Evolutionary conservation across 1,140 invertebrate genomes (phyloP).

Genomic region (Rhopalosiphum maidis): DNA sequence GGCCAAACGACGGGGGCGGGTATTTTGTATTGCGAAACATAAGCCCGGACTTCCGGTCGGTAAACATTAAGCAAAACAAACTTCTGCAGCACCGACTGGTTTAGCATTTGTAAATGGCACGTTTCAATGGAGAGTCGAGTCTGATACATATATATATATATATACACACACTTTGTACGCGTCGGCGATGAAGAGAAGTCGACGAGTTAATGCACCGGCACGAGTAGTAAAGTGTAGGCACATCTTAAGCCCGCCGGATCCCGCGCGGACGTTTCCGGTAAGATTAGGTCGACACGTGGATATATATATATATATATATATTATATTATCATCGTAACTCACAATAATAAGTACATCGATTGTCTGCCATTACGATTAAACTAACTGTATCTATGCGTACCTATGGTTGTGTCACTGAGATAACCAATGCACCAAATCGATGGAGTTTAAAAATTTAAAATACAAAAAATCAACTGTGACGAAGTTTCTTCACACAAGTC

Average conservation of each 20-base stretch:
- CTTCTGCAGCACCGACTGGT: slow-evolving; percentile 31
- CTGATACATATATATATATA: slow-evolving; percentile 5
- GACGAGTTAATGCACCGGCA: not conserved
- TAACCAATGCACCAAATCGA: not conserved
- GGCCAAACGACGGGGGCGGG: not conserved
- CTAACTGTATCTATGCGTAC: not conserved
- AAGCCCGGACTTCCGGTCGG: slow-evolving; percentile 50
- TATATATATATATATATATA: not conserved
- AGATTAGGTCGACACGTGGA: not conserved
- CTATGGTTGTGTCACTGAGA: not conserved
- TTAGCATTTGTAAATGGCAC: slow-evolving; percentile 48
- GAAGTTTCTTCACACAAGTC: not conserved
- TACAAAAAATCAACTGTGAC: too few relatives aligned
- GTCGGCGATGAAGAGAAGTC: not conserved
- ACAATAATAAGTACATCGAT: not conserved
- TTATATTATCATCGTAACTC: not conserved
- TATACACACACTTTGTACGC: not conserved
- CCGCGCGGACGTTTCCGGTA: not conserved
- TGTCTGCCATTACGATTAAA: not conserved
- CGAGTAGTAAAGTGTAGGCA: not conserved
- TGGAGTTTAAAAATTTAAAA: not conserved
- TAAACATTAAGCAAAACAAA: slow-evolving; percentile 54
- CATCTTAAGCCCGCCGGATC: not conserved
- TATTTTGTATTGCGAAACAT: slow-evolving; percentile 38
- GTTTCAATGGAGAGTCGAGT: slow-evolving; percentile 48